Percentiles rank a stretch among this genome's conserved stretches.
phyloP scores from a whole-genome alignment of 2,113 vertebrate species.

The Egretta garzetta region DNA sequence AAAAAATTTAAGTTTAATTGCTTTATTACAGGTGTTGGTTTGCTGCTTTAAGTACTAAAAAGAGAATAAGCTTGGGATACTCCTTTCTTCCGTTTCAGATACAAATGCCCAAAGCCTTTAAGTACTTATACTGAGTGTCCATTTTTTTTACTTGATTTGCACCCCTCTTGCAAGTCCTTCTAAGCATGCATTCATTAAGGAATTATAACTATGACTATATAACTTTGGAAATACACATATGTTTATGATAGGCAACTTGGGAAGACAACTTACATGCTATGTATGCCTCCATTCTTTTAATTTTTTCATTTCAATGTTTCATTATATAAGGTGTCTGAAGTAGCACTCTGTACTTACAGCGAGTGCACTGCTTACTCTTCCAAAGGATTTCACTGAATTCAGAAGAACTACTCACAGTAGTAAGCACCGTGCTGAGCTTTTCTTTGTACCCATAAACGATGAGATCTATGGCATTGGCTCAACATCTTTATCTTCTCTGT shows the following conservation, averaged over 20 bases:
- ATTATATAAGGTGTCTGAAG: neutral
- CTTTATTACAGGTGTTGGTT: neutral
- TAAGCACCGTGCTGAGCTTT: neutral
- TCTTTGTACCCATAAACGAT: neutral
- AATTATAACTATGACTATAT: neutral
- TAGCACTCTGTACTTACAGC: neutral
- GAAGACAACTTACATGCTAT: accelerated
- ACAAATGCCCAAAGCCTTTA: neutral
- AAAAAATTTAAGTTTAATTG: neutral
- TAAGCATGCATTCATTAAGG: neutral
- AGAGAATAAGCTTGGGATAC: neutral
- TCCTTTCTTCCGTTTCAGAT: neutral
- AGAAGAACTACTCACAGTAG: neutral
- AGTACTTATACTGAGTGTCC: neutral
- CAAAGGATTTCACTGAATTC: neutral
- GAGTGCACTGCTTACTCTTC: neutral
- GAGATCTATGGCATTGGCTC: neutral
- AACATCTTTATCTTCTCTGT: neutral
- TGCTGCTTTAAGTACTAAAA: neutral
- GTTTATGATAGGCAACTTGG: neutral
- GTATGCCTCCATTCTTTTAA: neutral
- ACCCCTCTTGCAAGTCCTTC: neutral
- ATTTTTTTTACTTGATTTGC: neutral
- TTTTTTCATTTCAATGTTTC: neutral
- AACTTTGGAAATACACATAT: neutral